Evolutionary conservation across 2,888 invertebrate species (phyloP).

Genomic region (Dicyrtoma fusca): DNA sequence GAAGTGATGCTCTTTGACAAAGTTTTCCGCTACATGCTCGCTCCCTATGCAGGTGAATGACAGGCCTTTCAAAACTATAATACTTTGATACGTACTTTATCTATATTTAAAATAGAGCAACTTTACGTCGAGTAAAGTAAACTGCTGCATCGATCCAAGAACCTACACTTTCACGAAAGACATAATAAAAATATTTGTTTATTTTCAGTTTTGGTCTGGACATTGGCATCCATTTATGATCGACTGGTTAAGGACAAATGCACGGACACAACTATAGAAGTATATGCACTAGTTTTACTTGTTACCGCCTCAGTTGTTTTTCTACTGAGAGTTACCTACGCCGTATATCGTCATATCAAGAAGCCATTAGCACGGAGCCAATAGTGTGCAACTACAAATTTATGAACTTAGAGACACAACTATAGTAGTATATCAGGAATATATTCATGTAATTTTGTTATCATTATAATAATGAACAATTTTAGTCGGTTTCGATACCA

Average conservation of each 20-base stretch:
- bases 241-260: slow-evolving; percentile 13
- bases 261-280: slow-evolving; percentile 22
- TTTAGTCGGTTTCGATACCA: no score
- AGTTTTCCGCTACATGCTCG: slow-evolving; percentile 25
- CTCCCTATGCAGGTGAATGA: slow-evolving; percentile 32
- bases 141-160: neutral
- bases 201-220: slow-evolving; percentile 31
- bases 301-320: slow-evolving; percentile 4
- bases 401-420: no score
- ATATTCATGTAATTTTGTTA: no score
- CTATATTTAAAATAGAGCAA: neutral
- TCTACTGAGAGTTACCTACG: neutral
- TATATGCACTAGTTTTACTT: slow-evolving; percentile 24
- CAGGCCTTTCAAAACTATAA: no score
- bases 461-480: no score
- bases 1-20: slow-evolving; percentile 36
- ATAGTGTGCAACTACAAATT: neutral
- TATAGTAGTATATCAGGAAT: no score
- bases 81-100: no score
- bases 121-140: neutral
- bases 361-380: slow-evolving; percentile 30
- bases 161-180: no score
- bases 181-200: slow-evolving; percentile 1
- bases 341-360: slow-evolving; percentile 29
- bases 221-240: slow-evolving; percentile 10